A percentile compares a stretch with the other conserved stretches of the same genome.
phyloP scores from a whole-genome alignment of 2,888 invertebrate genomes.

The Hetaerina titia region DNA sequence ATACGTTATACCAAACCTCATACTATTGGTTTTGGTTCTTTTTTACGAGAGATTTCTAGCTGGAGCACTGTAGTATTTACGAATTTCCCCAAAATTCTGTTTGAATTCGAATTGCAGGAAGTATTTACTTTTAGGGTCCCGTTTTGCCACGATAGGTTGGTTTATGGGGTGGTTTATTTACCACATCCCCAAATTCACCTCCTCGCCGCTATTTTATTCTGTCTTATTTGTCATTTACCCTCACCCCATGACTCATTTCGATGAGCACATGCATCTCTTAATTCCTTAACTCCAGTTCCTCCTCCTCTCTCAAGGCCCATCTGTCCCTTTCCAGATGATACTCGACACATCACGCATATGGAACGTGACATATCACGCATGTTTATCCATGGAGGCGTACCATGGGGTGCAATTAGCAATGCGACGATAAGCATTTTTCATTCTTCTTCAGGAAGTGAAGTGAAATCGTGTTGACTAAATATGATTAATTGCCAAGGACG shows the following conservation, averaged over 20 bases:
- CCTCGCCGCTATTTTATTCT: background rate
- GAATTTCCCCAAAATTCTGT: too few species aligned
- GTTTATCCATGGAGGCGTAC: background rate
- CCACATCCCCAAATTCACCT: background rate
- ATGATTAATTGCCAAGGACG: too few species aligned
- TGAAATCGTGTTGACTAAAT: too few species aligned
- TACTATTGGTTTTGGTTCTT: too few species aligned
- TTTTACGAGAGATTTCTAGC: too few species aligned
- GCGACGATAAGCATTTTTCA: background rate
- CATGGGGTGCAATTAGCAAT: background rate
- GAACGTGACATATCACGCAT: background rate
- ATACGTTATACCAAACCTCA: too few species aligned
- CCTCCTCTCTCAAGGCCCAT: background rate
- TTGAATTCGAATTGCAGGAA: too few species aligned
- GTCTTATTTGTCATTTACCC: background rate
- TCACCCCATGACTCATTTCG: background rate
- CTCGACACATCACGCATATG: slow-evolving; percentile 3
- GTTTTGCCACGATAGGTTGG: too few species aligned
- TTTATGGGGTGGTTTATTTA: background rate
- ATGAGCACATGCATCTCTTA: background rate
- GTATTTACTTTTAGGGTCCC: too few species aligned
- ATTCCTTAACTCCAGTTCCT: background rate
- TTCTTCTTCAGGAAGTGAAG: background rate
- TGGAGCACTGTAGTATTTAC: too few species aligned
- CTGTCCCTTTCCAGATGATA: background rate